Percentiles rank a stretch among this genome's conserved stretches.
Evolutionary conservation across 2,888 invertebrate species (phyloP).

Genomic region (Sepiola atlantica): DNA sequence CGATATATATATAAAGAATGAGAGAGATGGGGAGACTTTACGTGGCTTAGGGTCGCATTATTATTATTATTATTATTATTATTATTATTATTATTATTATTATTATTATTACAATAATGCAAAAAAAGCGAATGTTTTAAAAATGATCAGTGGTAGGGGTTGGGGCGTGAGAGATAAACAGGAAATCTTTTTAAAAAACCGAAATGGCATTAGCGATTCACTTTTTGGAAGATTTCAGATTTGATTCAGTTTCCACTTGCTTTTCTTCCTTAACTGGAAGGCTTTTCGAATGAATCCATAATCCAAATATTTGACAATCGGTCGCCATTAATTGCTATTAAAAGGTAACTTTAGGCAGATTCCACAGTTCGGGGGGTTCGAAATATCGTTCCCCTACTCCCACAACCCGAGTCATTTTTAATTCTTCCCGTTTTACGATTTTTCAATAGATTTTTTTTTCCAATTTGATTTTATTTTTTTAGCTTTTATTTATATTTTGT

Average conservation of each 20-base stretch:
- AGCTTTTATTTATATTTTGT: neutral
- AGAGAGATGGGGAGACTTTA: no score
- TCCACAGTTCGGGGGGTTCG: neutral
- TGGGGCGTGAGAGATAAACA: neutral
- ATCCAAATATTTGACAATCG: constrained; percentile 32
- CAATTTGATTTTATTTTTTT: neutral
- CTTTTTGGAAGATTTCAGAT: neutral
- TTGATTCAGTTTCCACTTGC: neutral
- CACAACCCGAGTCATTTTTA: neutral
- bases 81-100: neutral
- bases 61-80: neutral
- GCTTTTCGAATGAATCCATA: neutral
- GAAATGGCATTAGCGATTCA: neutral
- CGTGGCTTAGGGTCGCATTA: no score
- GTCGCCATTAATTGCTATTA: neutral
- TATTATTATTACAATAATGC: neutral
- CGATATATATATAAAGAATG: no score
- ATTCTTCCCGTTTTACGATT: neutral
- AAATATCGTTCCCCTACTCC: neutral
- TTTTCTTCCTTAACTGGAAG: constrained; percentile 1
- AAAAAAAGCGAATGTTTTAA: neutral
- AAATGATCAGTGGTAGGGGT: neutral
- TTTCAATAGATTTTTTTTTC: neutral
- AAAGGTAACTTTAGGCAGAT: constrained; percentile 21
- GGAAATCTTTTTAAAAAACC: neutral